phyloP scores from a whole-genome alignment of 2,113 vertebrate species.

The Aviceda subcristata region DNA sequence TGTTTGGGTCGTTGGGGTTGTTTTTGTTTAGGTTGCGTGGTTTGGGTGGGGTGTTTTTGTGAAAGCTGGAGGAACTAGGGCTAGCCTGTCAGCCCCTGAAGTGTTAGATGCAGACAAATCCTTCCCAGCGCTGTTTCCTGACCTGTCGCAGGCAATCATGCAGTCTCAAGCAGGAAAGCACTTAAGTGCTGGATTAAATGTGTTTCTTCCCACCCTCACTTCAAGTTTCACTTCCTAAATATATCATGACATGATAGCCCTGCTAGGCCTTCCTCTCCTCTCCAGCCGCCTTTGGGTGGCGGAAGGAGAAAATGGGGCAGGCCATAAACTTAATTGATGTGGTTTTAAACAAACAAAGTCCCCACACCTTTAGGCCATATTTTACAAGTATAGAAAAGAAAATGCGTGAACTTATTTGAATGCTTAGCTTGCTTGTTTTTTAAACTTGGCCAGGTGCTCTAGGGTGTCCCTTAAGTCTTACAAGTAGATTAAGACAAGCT shows the following conservation, averaged over 20 bases:
- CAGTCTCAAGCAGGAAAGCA: neutral
- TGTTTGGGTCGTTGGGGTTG: neutral
- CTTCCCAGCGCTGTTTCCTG: neutral
- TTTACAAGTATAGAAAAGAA: neutral
- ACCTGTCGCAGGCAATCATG: neutral
- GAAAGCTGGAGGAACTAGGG: neutral
- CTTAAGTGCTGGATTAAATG: neutral
- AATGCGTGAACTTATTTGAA: neutral
- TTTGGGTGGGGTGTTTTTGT: neutral
- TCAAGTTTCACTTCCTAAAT: neutral
- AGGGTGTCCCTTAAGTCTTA: neutral
- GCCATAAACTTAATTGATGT: neutral
- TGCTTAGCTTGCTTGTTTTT: neutral
- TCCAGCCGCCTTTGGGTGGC: neutral
- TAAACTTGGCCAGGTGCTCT: neutral
- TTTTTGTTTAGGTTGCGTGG: accelerated
- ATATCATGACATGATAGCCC: neutral
- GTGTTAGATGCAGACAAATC: neutral
- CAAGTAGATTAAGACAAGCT: constrained; percentile 11
- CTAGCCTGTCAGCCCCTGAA: neutral
- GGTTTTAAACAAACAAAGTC: neutral
- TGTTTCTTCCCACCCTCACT: neutral
- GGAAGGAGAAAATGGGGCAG: neutral
- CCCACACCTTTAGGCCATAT: neutral
- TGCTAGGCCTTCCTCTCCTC: neutral